phyloP scores from a whole-genome alignment of 2,113 vertebrate genomes.

The Elachura formosa region DNA sequence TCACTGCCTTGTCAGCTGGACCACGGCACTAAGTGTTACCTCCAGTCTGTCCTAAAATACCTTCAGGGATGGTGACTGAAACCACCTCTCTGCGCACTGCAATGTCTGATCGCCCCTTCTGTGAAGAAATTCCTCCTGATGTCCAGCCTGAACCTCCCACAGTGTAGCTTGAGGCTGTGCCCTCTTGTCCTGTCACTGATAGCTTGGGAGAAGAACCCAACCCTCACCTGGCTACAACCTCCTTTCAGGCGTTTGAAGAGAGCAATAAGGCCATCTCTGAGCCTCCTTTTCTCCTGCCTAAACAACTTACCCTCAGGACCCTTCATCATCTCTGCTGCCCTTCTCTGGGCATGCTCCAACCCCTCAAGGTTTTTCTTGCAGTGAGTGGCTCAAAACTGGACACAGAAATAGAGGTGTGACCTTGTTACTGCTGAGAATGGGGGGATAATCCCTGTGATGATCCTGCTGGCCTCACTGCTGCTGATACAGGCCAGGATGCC shows the following conservation, averaged over 20 bases:
- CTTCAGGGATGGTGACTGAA: not conserved
- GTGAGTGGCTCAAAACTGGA: not conserved
- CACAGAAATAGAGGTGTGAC: accelerated
- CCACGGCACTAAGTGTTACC: not conserved
- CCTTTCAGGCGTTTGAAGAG: not conserved
- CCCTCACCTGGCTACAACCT: not conserved
- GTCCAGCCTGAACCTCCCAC: not conserved
- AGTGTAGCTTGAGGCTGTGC: not conserved
- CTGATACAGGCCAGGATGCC: not conserved
- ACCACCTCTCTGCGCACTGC: not conserved
- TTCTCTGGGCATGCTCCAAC: not conserved
- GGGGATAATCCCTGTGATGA: not conserved
- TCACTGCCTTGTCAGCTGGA: not conserved
- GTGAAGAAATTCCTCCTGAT: not conserved
- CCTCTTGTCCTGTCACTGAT: not conserved
- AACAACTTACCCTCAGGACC: not conserved
- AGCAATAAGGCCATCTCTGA: not conserved
- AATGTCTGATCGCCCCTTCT: not conserved
- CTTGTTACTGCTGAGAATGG: accelerated
- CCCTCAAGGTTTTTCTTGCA: not conserved
- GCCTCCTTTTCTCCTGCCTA: not conserved
- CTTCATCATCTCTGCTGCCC: not conserved
- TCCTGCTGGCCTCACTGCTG: not conserved
- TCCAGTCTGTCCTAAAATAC: not conserved
- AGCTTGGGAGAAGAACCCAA: not conserved